Conservation (phyloP, 2,113 vertebrate species). For the Pollachius pollachius region DNA sequence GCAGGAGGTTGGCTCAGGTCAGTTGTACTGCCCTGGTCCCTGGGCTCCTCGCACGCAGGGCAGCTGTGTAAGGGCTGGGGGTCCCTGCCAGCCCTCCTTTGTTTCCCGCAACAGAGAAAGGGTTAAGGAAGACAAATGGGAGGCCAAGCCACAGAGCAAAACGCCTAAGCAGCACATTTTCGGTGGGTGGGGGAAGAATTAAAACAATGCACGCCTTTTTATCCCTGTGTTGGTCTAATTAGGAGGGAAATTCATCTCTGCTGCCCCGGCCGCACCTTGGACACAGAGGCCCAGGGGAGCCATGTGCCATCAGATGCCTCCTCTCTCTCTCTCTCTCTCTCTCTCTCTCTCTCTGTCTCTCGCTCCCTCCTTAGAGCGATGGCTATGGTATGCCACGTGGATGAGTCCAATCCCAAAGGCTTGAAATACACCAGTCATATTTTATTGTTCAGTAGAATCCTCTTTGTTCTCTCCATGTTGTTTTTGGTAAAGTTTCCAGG, state of each 20-base stretch:
- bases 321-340: slow-evolving; percentile 33
- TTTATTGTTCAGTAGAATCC: too few relatives aligned
- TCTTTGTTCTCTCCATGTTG: not conserved
- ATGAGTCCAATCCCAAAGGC: slow-evolving; percentile 10
- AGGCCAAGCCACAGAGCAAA: slow-evolving; percentile 51
- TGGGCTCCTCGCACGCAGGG: slow-evolving; percentile 35
- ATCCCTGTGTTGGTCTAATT: slow-evolving; percentile 67
- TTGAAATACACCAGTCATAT: not conserved
- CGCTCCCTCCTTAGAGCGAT: slow-evolving; percentile 16
- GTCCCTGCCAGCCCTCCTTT: slow-evolving; percentile 53
- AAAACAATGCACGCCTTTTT: slow-evolving; percentile 73
- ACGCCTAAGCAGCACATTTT: slow-evolving; percentile 71
- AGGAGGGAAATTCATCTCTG: slow-evolving; percentile 64
- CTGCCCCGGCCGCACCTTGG: slow-evolving; percentile 52
- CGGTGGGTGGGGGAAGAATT: slow-evolving; percentile 57
- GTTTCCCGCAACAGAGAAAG: slow-evolving; percentile 58
- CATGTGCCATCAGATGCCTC: slow-evolving; percentile 44
- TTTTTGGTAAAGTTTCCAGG: not conserved
- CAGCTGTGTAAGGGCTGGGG: slow-evolving; percentile 45
- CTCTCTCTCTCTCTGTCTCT: slow-evolving; percentile 28
- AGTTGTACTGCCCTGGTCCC: slow-evolving; percentile 23
- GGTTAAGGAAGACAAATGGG: slow-evolving; percentile 73
- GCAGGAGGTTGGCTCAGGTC: slow-evolving; percentile 24
- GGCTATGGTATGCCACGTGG: slow-evolving; percentile 29
- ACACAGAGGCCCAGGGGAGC: slow-evolving; percentile 42